Evolutionary conservation across 2,888 invertebrate species (phyloP).

Genomic region (Meiosimyza platycephala): DNA sequence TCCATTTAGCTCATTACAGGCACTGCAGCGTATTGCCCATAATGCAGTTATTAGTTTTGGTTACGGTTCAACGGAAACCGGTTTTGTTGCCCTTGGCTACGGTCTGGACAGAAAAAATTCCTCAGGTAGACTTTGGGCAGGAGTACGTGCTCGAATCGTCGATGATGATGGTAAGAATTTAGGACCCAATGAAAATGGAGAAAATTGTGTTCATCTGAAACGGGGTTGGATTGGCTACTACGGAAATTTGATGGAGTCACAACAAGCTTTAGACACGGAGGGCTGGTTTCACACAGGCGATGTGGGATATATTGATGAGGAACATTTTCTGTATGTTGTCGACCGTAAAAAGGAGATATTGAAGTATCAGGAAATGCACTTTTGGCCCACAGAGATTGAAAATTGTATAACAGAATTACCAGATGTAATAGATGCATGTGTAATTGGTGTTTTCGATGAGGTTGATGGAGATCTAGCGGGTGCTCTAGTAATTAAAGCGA

Average conservation of each 20-base stretch:
- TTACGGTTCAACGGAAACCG: slow-evolving; percentile 57
- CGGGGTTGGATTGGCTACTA: slow-evolving; percentile 56
- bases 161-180: slow-evolving; percentile 50
- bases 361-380: slow-evolving; percentile 51
- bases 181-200: slow-evolving; percentile 51
- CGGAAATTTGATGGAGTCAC: slow-evolving; percentile 49
- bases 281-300: slow-evolving; percentile 60
- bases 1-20: slow-evolving; percentile 5
- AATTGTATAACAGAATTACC: slow-evolving; percentile 36
- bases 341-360: slow-evolving; percentile 60
- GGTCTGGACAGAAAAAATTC: slow-evolving; percentile 43
- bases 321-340: slow-evolving; percentile 52
- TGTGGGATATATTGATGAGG: slow-evolving; percentile 58
- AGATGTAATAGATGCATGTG: slow-evolving; percentile 40
- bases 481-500: slow-evolving; percentile 54
- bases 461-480: slow-evolving; percentile 47
- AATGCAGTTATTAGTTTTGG: slow-evolving; percentile 47
- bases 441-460: slow-evolving; percentile 42
- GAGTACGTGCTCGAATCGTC: slow-evolving; percentile 50
- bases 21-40: slow-evolving; percentile 45
- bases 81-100: slow-evolving; percentile 38
- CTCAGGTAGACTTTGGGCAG: slow-evolving; percentile 48
- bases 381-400: slow-evolving; percentile 42
- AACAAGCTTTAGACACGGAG: slow-evolving; percentile 46
- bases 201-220: slow-evolving; percentile 50